phyloP scores from a whole-genome alignment of 1,140 invertebrate genomes.

The Pogonus chalceus region DNA sequence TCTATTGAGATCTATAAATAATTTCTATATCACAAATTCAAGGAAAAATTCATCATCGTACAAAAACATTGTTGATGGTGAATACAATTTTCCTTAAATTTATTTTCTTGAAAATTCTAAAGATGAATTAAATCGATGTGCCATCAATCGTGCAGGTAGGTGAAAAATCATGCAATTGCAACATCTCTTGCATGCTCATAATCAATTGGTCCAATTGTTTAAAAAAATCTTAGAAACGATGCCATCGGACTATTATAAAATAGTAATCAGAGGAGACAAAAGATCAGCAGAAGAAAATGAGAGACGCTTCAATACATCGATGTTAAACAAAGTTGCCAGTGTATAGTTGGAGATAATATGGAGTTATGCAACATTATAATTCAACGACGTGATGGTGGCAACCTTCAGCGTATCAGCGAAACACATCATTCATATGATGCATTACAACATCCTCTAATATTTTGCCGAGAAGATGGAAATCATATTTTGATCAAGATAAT shows the following conservation, averaged over 20 bases:
- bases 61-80: constrained; percentile 10
- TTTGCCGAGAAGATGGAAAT: constrained; percentile 36
- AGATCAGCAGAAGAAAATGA: constrained; percentile 32
- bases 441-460: constrained; percentile 42
- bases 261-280: constrained; percentile 32
- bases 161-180: constrained; percentile 25
- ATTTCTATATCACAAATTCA: constrained; percentile 11
- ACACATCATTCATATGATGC: constrained; percentile 36
- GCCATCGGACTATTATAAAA: constrained; percentile 23
- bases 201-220: constrained; percentile 21
- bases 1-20: constrained; percentile 1
- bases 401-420: constrained; percentile 27
- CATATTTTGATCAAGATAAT: constrained; percentile 31
- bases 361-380: constrained; percentile 34
- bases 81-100: constrained; percentile 28
- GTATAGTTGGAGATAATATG: constrained; percentile 31
- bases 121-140: constrained; percentile 22
- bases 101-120: constrained; percentile 29
- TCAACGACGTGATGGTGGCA: constrained; percentile 28
- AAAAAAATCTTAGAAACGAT: constrained; percentile 22
- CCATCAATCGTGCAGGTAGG: constrained; percentile 20
- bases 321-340: constrained; percentile 32
- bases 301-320: constrained; percentile 33
- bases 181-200: constrained; percentile 25
- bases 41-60: neutral